Conservation (phyloP, 1,140 invertebrate genomes). For the Aphelenchoides besseyi region DNA sequence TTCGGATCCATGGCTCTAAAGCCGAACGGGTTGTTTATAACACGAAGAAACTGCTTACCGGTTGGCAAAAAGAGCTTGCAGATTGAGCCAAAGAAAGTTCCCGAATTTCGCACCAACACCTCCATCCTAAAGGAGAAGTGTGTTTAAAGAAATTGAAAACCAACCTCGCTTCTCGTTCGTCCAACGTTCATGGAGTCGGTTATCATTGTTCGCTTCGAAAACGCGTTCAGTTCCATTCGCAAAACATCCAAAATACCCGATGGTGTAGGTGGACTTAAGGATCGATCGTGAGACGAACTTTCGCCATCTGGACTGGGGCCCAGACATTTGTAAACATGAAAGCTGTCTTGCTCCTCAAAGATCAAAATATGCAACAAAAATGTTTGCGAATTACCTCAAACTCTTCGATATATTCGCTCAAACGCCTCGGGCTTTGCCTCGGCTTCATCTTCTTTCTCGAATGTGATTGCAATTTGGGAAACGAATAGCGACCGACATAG, state of each 20-base stretch:
- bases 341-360: constrained; percentile 28
- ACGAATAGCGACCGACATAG: constrained; percentile 5
- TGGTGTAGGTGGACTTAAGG: not conserved
- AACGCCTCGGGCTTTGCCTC: constrained; percentile 14
- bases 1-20: constrained; percentile 32
- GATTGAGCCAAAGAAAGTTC: constrained; percentile 33
- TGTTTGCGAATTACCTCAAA: constrained; percentile 24
- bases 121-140: not conserved
- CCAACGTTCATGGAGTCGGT: constrained; percentile 7
- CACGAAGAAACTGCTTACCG: constrained; percentile 15
- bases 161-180: not conserved
- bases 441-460: constrained; percentile 10
- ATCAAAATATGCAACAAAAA: constrained; percentile 9
- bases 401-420: constrained; percentile 30
- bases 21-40: not conserved
- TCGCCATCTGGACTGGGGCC: constrained; percentile 14
- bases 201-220: not conserved
- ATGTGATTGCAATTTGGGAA: not conserved
- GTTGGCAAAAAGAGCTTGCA: constrained; percentile 38
- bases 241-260: constrained; percentile 12
- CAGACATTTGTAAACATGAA: constrained; percentile 22
- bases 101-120: constrained; percentile 22
- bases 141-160: not conserved
- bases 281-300: constrained; percentile 12
- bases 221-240: constrained; percentile 5